Conservation (phyloP, 2,888 invertebrate species). For the Ectemnius continuus region DNA sequence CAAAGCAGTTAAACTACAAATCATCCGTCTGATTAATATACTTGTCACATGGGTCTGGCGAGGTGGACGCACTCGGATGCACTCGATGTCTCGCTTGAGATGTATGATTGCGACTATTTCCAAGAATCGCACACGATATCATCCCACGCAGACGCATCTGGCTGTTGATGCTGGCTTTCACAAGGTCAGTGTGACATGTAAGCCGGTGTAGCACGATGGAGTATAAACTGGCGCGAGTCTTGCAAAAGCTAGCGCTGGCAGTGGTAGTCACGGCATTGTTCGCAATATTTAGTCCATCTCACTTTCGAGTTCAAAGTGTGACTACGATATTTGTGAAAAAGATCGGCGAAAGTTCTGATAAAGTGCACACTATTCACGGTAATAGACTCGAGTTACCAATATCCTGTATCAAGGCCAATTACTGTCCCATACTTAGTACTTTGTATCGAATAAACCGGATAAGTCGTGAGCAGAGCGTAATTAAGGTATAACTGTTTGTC, state of each 20-base stretch:
- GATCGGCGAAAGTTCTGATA: not conserved
- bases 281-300: conserved; percentile 2
- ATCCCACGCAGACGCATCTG: conserved; percentile 32
- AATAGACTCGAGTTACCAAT: not conserved
- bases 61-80: not conserved
- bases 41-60: not conserved
- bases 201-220: not conserved
- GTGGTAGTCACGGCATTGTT: conserved; percentile 11
- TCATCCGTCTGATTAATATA: not conserved
- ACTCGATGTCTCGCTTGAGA: too few species aligned
- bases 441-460: too few species aligned
- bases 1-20: too few species aligned
- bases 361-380: conserved; percentile 19
- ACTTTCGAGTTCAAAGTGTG: not conserved
- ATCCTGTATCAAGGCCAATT: conserved; percentile 1
- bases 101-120: conserved; percentile 10
- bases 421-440: not conserved
- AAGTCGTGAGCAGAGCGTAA: not conserved
- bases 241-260: conserved; percentile 2
- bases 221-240: not conserved
- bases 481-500: not conserved
- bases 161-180: conserved; percentile 29
- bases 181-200: conserved; percentile 28
- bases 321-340: not conserved
- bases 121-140: conserved; percentile 29